Percentiles rank a stretch among this genome's conserved stretches.
phyloP scores from a whole-genome alignment of 2,888 invertebrate species.

The Pyrgus malvae region DNA sequence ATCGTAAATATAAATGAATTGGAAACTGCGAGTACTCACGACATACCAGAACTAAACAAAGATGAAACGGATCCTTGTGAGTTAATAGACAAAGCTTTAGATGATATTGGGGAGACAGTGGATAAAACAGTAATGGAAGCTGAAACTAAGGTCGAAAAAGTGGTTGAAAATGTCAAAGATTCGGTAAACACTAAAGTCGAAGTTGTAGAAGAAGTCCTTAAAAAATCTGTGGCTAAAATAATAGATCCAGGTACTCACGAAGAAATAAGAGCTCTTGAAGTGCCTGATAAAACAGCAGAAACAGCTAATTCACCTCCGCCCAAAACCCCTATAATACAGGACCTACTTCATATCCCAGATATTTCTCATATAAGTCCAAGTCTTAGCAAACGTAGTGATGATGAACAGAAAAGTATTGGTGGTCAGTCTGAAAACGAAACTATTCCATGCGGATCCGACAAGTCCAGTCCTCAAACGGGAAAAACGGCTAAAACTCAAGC shows the following conservation, averaged over 20 bases:
- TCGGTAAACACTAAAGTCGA: slow-evolving; percentile 54
- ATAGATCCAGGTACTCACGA: slow-evolving; percentile 54
- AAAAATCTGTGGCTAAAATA: slow-evolving; percentile 54
- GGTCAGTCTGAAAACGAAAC: slow-evolving; percentile 77
- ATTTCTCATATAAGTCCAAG: slow-evolving; percentile 65
- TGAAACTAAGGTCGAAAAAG: slow-evolving; percentile 45
- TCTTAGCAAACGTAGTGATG: slow-evolving; percentile 69
- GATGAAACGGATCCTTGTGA: slow-evolving; percentile 45
- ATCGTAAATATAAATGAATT: slow-evolving; percentile 79
- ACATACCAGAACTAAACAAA: slow-evolving; percentile 54
- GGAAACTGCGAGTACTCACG: slow-evolving; percentile 62
- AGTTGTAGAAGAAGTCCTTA: slow-evolving; percentile 60
- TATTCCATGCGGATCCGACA: slow-evolving; percentile 73
- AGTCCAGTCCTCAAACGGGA: slow-evolving; percentile 69
- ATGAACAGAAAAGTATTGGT: slow-evolving; percentile 68
- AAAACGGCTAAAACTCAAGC: slow-evolving; percentile 74
- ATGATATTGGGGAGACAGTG: slow-evolving; percentile 28
- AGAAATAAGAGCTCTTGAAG: slow-evolving; percentile 54
- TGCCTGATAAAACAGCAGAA: slow-evolving; percentile 62
- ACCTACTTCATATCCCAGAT: slow-evolving; percentile 67
- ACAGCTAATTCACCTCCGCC: slow-evolving; percentile 69
- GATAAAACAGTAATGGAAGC: slow-evolving; percentile 32
- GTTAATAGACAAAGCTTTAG: slow-evolving; percentile 41
- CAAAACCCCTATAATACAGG: slow-evolving; percentile 68
- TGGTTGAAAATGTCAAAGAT: slow-evolving; percentile 42